Conservation (phyloP, 2,113 vertebrate genomes). For the Sigmodon hispidus region DNA sequence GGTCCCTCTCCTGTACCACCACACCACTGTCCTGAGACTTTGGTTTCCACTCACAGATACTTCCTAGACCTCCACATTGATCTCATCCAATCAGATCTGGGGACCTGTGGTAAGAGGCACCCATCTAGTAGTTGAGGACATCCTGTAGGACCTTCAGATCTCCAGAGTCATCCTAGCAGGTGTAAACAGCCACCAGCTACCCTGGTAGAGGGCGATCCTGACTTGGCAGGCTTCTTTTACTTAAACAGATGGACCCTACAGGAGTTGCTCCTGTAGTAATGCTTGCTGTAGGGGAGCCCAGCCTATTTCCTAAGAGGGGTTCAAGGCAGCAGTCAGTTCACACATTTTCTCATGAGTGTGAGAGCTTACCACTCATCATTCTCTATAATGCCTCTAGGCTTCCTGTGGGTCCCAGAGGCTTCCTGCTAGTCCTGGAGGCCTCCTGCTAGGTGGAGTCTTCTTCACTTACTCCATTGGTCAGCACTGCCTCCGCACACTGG, state of each 20-base stretch:
- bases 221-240: not conserved
- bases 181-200: slow-evolving; percentile 38
- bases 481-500: not conserved
- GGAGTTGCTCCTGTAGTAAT: not conserved
- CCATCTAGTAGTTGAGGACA: slow-evolving; percentile 75
- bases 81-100: slow-evolving; percentile 86
- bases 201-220: not conserved
- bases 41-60: slow-evolving; percentile 67
- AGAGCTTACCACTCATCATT: not conserved
- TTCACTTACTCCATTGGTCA: not conserved
- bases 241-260: not conserved
- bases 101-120: slow-evolving; percentile 71
- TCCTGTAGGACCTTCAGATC: slow-evolving; percentile 91
- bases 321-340: not conserved
- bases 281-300: not conserved
- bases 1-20: not conserved
- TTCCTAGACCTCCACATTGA: slow-evolving; percentile 90
- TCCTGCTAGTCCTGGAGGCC: not conserved
- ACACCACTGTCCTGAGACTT: slow-evolving; percentile 18
- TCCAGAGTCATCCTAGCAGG: slow-evolving; percentile 94
- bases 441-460: fast-evolving
- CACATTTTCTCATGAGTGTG: not conserved
- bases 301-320: not conserved
- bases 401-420: not conserved
- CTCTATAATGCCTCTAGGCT: not conserved